These are phyloP conservation scores for Hypomecis atomaria DNA, from an alignment of 2,888 invertebrate genomes.

Conservation along the genomic window DNA sequence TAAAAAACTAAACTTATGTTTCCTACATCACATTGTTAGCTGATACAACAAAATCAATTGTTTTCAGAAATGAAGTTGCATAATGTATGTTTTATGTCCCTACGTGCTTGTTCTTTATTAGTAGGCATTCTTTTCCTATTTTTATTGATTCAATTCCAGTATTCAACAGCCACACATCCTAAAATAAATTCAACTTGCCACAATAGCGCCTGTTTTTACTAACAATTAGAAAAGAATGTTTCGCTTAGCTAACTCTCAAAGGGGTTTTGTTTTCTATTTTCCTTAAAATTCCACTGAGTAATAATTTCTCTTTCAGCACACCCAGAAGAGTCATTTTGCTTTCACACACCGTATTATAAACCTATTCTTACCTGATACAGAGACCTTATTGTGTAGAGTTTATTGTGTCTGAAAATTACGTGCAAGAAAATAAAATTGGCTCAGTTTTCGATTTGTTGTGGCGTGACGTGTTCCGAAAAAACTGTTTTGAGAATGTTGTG, in stretches of 20 bases:
- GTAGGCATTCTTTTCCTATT: too few species aligned
- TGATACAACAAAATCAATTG: too few species aligned
- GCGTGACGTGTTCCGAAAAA: constrained; percentile 22
- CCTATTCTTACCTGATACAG: constrained; percentile 59
- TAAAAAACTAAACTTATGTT: too few species aligned
- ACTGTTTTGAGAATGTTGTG: constrained; percentile 28
- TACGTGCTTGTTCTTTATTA: too few species aligned
- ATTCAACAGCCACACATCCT: neutral
- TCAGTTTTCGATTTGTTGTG: constrained; percentile 40
- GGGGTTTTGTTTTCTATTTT: constrained; percentile 61
- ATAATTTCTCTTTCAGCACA: constrained; percentile 70
- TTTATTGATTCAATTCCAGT: too few species aligned
- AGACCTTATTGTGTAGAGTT: constrained; percentile 48
- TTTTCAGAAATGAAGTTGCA: too few species aligned
- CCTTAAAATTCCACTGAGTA: constrained; percentile 64
- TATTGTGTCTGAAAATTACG: constrained; percentile 59
- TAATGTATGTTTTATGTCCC: too few species aligned
- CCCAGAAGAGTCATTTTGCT: constrained; percentile 69
- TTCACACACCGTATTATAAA: constrained; percentile 61
- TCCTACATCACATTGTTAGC: too few species aligned
- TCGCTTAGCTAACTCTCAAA: constrained; percentile 46
- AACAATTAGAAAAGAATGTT: constrained; percentile 33
- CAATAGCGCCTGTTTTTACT: constrained; percentile 19
- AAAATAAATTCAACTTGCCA: neutral
- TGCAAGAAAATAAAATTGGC: constrained; percentile 49